phyloP scores from a whole-genome alignment of 2,888 invertebrate genomes.

The Pammene fasciana region DNA sequence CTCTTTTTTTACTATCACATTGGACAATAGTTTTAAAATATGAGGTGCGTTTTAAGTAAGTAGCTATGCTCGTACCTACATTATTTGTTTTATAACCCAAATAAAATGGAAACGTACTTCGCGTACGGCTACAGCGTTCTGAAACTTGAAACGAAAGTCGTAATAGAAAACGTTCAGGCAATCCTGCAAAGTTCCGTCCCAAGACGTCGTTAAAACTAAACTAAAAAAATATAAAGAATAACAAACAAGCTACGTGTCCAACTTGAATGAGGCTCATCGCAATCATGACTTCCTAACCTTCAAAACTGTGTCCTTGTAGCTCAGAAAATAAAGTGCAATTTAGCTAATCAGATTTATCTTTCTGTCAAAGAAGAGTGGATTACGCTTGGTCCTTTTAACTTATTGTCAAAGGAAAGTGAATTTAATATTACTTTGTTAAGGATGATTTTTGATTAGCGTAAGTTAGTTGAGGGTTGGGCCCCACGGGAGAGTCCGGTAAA shows the following conservation, averaged over 20 bases:
- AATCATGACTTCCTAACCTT: constrained; percentile 20
- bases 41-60: too few species aligned
- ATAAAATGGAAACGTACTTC: constrained; percentile 4
- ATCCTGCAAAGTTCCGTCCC: constrained; percentile 23
- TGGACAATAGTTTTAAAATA: too few species aligned
- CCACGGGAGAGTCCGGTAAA: constrained; percentile 37
- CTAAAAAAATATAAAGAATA: constrained; percentile 37
- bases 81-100: constrained; percentile 6
- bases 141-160: constrained; percentile 10
- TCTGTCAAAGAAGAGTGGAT: constrained; percentile 13
- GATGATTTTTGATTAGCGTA: constrained; percentile 6
- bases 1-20: too few species aligned
- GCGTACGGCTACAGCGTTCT: not conserved
- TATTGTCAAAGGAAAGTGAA: not conserved
- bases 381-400: not conserved
- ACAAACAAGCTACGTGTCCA: constrained; percentile 40
- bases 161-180: constrained; percentile 19
- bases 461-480: constrained; percentile 22
- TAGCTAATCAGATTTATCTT: constrained; percentile 23
- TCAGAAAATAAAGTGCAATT: constrained; percentile 33
- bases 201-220: constrained; percentile 39
- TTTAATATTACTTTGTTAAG: not conserved
- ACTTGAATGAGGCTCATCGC: constrained; percentile 41
- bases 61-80: not conserved
- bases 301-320: constrained; percentile 20